Evolutionary conservation across 1,140 invertebrate genomes (phyloP), one percentile per base, ranked within the genome.

Genomic region (Ephestia elutella): DNA sequence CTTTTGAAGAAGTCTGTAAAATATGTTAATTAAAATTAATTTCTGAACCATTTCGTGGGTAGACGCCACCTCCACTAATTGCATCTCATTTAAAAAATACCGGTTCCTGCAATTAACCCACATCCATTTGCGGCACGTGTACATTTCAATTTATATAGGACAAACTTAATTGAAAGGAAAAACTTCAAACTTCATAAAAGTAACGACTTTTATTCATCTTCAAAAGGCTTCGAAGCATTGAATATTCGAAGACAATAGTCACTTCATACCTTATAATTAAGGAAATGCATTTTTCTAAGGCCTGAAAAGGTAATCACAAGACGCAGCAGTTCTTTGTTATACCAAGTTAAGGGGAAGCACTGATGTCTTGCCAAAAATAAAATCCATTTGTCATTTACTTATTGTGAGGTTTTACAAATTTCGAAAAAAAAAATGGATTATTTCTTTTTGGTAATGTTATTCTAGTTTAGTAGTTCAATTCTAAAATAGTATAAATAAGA

Each of bases 41-140:
- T 70, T 60, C 70, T 70, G 61, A 65, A 64, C 71, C 68, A 71
- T 74, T 79, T 73, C 60, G 66, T 62, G 63, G 71, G 38, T 32
- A 50, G 49, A 54, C 70, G 69, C 66, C 63, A 75, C 71, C 73
- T 75, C 56, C 66, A 78, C 82, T 82, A 85, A 85, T 82, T 82
- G 77, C 82, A 71, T 76, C 77, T 81, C 78, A 79, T 82, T 85
- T 78, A 80, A 76, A 32, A 80, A 81, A 71, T 64, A 66, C 66
- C 68, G 67, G 59, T 72, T 63, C 68, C 70, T 62, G 73, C 78
- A 82, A 80, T 85, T 85, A 80, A 82, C 78, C 80, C 69, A 82
- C 71, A 82, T 85, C 44, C 75, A 68, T 77, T 74, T 72, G 60
- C 61, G 51, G 44, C 18, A 44, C 38, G 10, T 44, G 38, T 44